These are phyloP conservation scores for Neosalanx taihuensis DNA, from an alignment of 2,797 vertebrate genomes.

Conservation along the genomic window DNA sequence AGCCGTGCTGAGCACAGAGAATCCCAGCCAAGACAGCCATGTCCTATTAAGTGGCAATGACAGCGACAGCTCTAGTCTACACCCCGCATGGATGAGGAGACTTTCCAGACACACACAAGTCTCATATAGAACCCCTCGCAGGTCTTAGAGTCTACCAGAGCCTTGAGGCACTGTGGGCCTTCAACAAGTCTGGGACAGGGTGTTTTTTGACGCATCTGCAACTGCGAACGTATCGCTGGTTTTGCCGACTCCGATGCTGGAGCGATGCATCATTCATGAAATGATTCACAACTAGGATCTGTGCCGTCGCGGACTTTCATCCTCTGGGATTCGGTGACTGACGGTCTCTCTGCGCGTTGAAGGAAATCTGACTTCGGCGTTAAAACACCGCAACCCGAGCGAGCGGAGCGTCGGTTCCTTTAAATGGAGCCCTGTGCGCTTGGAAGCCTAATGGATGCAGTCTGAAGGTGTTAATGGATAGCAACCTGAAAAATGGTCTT, in stretches of 20 bases:
- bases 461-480: slow-evolving; percentile 71
- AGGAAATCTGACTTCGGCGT: slow-evolving; percentile 37
- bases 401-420: slow-evolving; percentile 57
- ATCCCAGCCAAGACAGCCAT: slow-evolving; percentile 64
- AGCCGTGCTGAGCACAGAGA: slow-evolving; percentile 67
- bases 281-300: slow-evolving; percentile 19
- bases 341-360: slow-evolving; percentile 26
- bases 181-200: neutral
- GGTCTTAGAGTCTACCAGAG: neutral
- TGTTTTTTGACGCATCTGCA: neutral
- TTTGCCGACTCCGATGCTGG: slow-evolving; percentile 2
- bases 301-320: neutral
- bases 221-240: neutral
- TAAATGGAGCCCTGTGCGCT: slow-evolving; percentile 59
- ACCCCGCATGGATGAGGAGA: slow-evolving; percentile 44
- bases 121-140: slow-evolving; percentile 35
- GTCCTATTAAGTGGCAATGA: slow-evolving; percentile 65
- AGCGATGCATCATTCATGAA: slow-evolving; percentile 24
- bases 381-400: slow-evolving; percentile 33
- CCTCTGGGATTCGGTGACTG: slow-evolving; percentile 14
- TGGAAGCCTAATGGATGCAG: slow-evolving; percentile 69
- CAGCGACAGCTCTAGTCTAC: slow-evolving; percentile 55
- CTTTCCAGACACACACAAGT: slow-evolving; percentile 32
- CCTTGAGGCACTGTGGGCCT: neutral
- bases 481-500: slow-evolving; percentile 72